Evolutionary conservation across 1,140 invertebrate genomes (phyloP), one percentile per base, ranked within the genome.

Genomic region (Camponotus vicinus): DNA sequence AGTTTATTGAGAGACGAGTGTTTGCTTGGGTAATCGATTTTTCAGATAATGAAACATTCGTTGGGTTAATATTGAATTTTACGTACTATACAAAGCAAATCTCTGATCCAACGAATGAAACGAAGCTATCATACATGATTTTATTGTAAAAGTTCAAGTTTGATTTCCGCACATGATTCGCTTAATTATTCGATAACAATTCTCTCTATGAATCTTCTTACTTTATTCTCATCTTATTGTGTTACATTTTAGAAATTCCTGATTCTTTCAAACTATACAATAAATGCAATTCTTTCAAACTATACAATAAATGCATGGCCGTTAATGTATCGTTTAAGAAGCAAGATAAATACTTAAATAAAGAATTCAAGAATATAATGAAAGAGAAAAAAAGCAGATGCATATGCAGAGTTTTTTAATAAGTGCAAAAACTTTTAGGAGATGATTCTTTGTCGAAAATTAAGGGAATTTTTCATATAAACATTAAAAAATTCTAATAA

Each of bases 1-100:
- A 83, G 57, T 83, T 75, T 83, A 83, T 83, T 83, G 79, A 57
- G 37, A 83, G 55, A 73, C 69, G 79, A 83, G 42, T 83, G 55
- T 83, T 83, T 75, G 79, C 79, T 61, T 73, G 55, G 69, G 42
- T 83, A 83, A 83, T 83, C 79, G 79, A 83, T 83, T 83, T 83
- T 83, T 83, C 69, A 45, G 79, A 83, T 83, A 83, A 83, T 83
- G 69, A 55, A 83, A 83, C 79, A 83, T 75, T 75, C 79, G 69
- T 40, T 83, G 42, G 40, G 69, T 83, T 83, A 83, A 83, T 83
- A 83, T 83, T 83, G 79, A 83, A 83, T 83, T 83, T 83, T 83
- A 61, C 55, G 69, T 83, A 73, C 79, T 61, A 73, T 73, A 73
- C 55, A 59, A 61, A 83, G 79, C 27, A 75, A 83, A 83, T 75